Percentiles rank a stretch among this genome's conserved stretches.
These are phyloP conservation scores for Agrilus mali DNA, from an alignment of 2,888 invertebrate genomes.

Conservation along the genomic window DNA sequence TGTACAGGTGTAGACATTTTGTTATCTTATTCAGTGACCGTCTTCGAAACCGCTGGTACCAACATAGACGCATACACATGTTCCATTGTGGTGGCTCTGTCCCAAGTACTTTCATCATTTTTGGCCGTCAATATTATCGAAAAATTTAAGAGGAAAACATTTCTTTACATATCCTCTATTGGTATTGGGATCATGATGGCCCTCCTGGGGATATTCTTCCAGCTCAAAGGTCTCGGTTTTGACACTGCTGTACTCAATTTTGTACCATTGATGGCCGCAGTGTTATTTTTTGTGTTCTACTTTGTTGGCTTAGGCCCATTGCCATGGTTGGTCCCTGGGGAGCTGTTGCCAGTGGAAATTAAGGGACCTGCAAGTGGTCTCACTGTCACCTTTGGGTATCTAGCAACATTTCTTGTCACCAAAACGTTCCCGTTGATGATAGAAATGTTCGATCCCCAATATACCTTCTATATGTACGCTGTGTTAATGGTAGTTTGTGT, in stretches of 20 bases:
- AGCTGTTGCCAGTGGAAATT: constrained; percentile 11
- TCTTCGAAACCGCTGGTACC: constrained; percentile 58
- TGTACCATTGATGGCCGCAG: constrained; percentile 9
- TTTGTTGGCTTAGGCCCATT: constrained; percentile 12
- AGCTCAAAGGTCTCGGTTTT: too few species aligned
- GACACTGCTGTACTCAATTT: constrained; percentile 2
- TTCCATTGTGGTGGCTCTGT: constrained; percentile 62
- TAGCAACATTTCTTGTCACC: constrained; percentile 9
- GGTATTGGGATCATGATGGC: constrained; percentile 5
- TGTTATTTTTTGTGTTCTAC: constrained; percentile 9
- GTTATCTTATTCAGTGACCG: constrained; percentile 60
- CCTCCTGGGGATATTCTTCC: too few species aligned
- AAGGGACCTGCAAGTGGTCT: constrained; percentile 12
- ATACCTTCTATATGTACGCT: constrained; percentile 13
- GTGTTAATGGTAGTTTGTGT: constrained; percentile 7
- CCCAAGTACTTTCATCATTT: constrained; percentile 59
- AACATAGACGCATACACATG: constrained; percentile 47
- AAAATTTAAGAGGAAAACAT: constrained; percentile 57
- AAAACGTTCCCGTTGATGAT: constrained; percentile 12
- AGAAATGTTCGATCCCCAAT: constrained; percentile 5
- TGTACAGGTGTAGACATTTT: constrained; percentile 68
- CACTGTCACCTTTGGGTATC: constrained; percentile 10
- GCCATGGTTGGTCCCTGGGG: constrained; percentile 13
- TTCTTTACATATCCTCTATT: constrained; percentile 5
- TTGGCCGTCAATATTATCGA: constrained; percentile 59